Percentiles rank a stretch among this genome's conserved stretches.
Conservation (phyloP, 2,888 invertebrate species). For the Chaetoderma sp. region DNA sequence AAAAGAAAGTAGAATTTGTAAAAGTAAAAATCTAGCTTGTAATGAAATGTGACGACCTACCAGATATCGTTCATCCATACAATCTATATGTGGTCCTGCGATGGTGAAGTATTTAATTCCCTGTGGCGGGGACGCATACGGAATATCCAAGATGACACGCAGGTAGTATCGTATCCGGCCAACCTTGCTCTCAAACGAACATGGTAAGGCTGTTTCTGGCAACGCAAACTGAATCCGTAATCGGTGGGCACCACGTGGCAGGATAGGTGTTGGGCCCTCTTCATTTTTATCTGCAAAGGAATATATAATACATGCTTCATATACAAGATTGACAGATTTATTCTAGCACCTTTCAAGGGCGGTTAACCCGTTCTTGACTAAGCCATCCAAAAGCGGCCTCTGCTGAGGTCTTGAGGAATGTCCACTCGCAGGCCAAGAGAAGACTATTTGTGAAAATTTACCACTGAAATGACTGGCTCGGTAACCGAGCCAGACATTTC, state of each 20-base stretch:
- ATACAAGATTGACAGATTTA: too few species aligned
- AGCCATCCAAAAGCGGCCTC: too few species aligned
- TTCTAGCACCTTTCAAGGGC: too few species aligned
- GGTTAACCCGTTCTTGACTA: too few species aligned
- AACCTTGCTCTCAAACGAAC: constrained; percentile 82
- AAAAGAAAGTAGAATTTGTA: too few species aligned
- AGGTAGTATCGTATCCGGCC: constrained; percentile 80
- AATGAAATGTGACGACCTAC: too few species aligned
- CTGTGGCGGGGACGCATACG: constrained; percentile 83
- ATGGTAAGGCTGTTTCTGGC: constrained; percentile 80
- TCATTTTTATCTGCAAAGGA: constrained; percentile 57
- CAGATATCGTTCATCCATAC: constrained; percentile 84
- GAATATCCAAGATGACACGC: constrained; percentile 77
- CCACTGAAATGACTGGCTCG: too few species aligned
- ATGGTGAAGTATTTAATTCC: constrained; percentile 85
- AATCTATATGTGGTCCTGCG: constrained; percentile 83
- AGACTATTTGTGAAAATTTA: too few species aligned
- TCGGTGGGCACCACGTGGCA: constrained; percentile 79
- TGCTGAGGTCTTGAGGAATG: too few species aligned
- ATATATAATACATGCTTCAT: constrained; percentile 3
- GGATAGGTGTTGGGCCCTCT: constrained; percentile 71
- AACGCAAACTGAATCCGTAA: constrained; percentile 80
- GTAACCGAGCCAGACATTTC: too few species aligned
- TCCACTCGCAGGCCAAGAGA: too few species aligned
- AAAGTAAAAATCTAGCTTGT: too few species aligned